Evolutionary conservation across 2,113 vertebrate genomes (phyloP), one percentile per base, ranked within the genome.

Genomic region (Pygoscelis antarcticus): DNA sequence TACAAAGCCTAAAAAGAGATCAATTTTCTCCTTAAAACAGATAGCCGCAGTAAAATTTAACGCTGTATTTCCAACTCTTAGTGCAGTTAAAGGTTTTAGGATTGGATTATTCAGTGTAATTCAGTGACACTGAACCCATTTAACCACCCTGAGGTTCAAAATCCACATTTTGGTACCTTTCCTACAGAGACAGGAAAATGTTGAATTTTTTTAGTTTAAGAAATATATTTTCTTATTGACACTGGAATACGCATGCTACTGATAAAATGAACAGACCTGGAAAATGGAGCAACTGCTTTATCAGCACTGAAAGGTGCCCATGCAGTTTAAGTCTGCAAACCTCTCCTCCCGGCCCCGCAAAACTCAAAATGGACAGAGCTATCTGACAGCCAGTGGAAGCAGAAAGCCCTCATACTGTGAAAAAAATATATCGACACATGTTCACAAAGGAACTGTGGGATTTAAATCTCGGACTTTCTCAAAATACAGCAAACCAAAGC

Each of bases 121-220:
- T 66, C 64, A 55, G 55, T 17, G 60, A 58, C 60, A n/a, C 2
- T 11, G 51, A 89, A 75, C 29, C 8, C 36, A 52, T 44, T n/a
- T 19, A 47, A 58, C 5, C 9, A 6, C 12, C 44, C 49, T 36
- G 49, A 83, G 2, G 5, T 38, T 75, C 42, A 54, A 64, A 29
- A 0, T 32, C 29, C 19, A 8, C 2, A 32, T 64, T 87, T 75
- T 11, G 23, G 16, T 42, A 16, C 18, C 40, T 38, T 47, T 54
- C 10, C 57, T 42, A 29, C 0, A 0, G 52, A 52, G 26, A 40
- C 0, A 11, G 19, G 15, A 69, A 57, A 83, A 65, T 0, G 0
- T 6, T 0, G 0, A 5, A 26, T 36, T 3, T 38, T 68, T 51
- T 36, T 19, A 7, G 66, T 87, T 71, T 2, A 9, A 60, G 42